Evolutionary conservation across 2,113 vertebrate species (phyloP), one percentile per base, ranked within the genome.

Genomic region (Ammospiza nelsoni): DNA sequence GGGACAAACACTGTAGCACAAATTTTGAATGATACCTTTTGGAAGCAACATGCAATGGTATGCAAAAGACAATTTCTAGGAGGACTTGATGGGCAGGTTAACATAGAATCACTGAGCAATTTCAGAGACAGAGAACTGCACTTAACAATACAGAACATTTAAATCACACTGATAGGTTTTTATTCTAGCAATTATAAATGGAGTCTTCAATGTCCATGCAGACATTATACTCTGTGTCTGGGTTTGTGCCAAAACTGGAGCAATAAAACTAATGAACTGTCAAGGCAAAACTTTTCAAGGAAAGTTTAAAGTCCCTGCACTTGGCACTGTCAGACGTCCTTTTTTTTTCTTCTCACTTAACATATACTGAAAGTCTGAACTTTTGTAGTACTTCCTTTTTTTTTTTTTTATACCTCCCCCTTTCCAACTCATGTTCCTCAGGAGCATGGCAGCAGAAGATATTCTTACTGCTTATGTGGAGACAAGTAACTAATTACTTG

Each of bases 261-360:
- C 58, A 93, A 75, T 94, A 87, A 93, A 95, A 84, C 44, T 84
- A 90, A 88, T 81, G 44, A 95, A 92, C 49, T 92, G 76, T 62
- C 95, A 94, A 84, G 85, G 48, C n/a, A 94, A 94, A 92, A 84
- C 44, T 79, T 79, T 89, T 33, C 80, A 95, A 89, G 73, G 49
- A 39, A 96, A 87, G 76, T 84, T 93, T 87, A 76, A 92, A 92
- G 72, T 62, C n/a, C 28, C 61, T 62, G 22, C 23, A 65, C 52
- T 90, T 87, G 69, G 82, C 69, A 87, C 6, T 0, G 0, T 13
- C 68, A 14, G 5, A 69, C 11, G 11, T 35, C 55, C 19, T n/a
- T 20, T n/a, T 49, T 55, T 68, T 74, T 51, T 6, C 10, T 88
- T 81, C 46, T 77, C 39, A 33, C 9, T 87, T 65, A 57, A 11